Evolutionary conservation across 2,113 vertebrate species (phyloP), one percentile per base, ranked within the genome.

Genomic region (Phycodurus eques): DNA sequence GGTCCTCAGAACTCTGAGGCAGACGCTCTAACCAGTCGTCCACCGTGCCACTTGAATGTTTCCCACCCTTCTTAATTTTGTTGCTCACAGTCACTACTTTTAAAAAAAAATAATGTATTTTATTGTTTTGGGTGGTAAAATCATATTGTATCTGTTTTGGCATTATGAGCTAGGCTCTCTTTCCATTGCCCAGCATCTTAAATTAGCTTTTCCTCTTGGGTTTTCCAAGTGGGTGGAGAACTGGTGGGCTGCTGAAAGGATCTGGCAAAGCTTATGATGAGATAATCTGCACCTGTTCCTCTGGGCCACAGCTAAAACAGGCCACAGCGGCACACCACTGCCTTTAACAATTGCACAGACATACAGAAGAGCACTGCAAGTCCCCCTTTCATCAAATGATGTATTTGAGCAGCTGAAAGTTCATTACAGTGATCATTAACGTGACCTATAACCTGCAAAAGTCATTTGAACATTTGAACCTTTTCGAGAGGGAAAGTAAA

Each of bases 271-370:
- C 83, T 80, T 85, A 85, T 85, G 87, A 90, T 42, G 68, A 79
- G 80, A 86, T 90, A 89, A 92, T 88, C 88, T 90, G 87, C 89
- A 92, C 89, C 90, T 92, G 89, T 92, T 90, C 84, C 81, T 83
- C 73, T 86, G 85, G 80, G 88, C 74, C 61, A 65, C 43, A 79
- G 72, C 87, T 90, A 88, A 88, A 89, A 90, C 74, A 81, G 83
- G 85, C 80, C 63, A 67, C 75, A 72, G 80, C 68, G 74, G 80
- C 66, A 46, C 77, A 68, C 68, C 49, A 8, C 76, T 76, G 59
- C 66, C 70, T 68, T 68, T 68, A 75, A 87, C 75, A 83, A 79
- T 80, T 72, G 70, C 49, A 46, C 72, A 71, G 77, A 82, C 44
- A 67, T n/a, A n/a, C 12, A 43, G 43, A 66, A 47, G 47, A n/a